A percentile compares a stretch with the other conserved stretches of the same genome.
These are phyloP conservation scores for Lepidocyrtinus sp. DNA, from an alignment of 2,888 invertebrate genomes.

Conservation along the genomic window DNA sequence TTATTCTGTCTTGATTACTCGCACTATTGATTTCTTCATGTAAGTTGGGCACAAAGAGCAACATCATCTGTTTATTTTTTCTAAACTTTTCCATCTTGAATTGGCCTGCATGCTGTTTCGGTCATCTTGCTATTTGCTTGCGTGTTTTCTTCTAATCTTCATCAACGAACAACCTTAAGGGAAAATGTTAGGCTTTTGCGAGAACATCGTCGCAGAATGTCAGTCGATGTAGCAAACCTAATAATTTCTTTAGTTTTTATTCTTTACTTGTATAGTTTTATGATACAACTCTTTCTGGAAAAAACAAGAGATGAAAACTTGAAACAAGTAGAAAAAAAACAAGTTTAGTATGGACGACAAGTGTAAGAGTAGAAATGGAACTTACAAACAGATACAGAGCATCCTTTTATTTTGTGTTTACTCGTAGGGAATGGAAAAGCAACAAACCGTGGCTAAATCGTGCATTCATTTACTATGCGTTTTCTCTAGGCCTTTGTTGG, in stretches of 20 bases:
- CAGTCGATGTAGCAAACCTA: neutral
- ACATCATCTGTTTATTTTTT: neutral
- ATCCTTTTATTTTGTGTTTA: neutral
- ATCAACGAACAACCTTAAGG: neutral
- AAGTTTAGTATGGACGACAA: slow-evolving; percentile 1
- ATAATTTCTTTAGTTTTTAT: neutral
- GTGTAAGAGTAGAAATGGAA: neutral
- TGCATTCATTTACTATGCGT: slow-evolving; percentile 14
- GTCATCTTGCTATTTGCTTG: slow-evolving; percentile 49
- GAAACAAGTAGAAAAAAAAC: slow-evolving; percentile 3
- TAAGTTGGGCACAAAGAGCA: too few species aligned
- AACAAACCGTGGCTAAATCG: slow-evolving; percentile 13
- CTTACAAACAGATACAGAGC: neutral
- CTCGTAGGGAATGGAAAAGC: slow-evolving; percentile 15
- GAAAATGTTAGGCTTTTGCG: slow-evolving; percentile 6
- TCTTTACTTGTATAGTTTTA: slow-evolving; percentile 5
- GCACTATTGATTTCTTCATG: too few species aligned
- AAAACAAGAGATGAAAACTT: slow-evolving; percentile 1
- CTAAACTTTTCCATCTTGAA: neutral
- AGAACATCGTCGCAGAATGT: slow-evolving; percentile 2
- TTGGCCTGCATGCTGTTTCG: slow-evolving; percentile 43
- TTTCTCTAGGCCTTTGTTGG: slow-evolving; percentile 1
- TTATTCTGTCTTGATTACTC: neutral
- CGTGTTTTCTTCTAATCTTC: slow-evolving; percentile 33
- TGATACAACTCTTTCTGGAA: neutral